A percentile compares a stretch with the other conserved stretches of the same genome.
These are phyloP conservation scores for Cyclophora albipunctata DNA, from an alignment of 2,888 invertebrate species.

Conservation along the genomic window DNA sequence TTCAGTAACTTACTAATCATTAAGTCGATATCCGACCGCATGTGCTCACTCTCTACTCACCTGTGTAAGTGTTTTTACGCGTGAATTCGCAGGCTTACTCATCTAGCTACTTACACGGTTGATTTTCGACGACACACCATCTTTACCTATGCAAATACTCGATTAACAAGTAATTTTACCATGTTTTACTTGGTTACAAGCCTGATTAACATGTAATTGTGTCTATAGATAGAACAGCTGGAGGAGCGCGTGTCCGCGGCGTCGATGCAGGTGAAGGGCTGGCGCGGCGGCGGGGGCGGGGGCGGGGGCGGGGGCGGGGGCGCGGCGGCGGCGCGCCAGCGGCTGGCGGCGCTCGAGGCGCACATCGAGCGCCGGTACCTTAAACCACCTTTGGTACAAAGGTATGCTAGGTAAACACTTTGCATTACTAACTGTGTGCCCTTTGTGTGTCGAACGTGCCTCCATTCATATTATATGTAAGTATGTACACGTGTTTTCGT, in stretches of 20 bases:
- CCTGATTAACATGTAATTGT: neutral
- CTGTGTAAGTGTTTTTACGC: too few species aligned
- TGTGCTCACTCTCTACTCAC: too few species aligned
- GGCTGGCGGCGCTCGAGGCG: slow-evolving; percentile 88
- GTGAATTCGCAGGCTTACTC: too few species aligned
- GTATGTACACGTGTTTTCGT: too few species aligned
- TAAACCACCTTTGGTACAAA: slow-evolving; percentile 89
- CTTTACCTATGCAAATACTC: too few species aligned
- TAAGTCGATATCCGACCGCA: too few species aligned
- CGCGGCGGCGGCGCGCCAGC: slow-evolving; percentile 76
- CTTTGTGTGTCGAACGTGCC: slow-evolving; percentile 3
- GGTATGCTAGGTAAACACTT: slow-evolving; percentile 57
- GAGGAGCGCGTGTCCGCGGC: slow-evolving; percentile 93
- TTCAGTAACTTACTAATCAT: too few species aligned
- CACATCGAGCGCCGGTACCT: slow-evolving; percentile 95
- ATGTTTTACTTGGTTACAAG: too few species aligned
- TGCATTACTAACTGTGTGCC: slow-evolving; percentile 6
- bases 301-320: slow-evolving; percentile 79
- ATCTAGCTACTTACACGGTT: too few species aligned
- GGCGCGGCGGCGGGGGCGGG: slow-evolving; percentile 77
- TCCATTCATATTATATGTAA: too few species aligned
- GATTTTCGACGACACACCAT: too few species aligned
- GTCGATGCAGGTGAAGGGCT: slow-evolving; percentile 93
- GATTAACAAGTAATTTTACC: too few species aligned
- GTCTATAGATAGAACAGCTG: slow-evolving; percentile 81